phyloP scores from a whole-genome alignment of 2,888 invertebrate species.

The Resseliella maxima region DNA sequence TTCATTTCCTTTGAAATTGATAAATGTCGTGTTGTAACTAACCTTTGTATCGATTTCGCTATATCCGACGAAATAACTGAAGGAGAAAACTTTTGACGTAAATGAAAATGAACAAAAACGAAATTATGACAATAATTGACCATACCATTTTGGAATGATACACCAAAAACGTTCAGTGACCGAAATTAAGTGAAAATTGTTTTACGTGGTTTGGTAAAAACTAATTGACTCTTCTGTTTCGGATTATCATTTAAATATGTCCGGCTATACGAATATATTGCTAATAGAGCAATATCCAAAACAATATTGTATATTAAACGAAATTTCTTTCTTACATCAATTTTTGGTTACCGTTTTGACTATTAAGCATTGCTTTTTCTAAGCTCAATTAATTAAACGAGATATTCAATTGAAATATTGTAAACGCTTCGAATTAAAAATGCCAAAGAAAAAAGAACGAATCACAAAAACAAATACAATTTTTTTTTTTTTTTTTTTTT shows the following conservation, averaged over 20 bases:
- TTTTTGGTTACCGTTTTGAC: too few species aligned
- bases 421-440: neutral
- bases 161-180: neutral
- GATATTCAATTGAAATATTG: too few species aligned
- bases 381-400: too few species aligned
- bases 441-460: neutral
- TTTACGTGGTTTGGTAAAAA: neutral
- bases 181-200: neutral
- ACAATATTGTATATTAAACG: neutral
- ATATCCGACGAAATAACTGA: neutral
- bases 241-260: neutral
- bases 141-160: neutral
- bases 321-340: too few species aligned
- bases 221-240: neutral
- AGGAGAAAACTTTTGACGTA: neutral
- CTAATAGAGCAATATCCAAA: neutral
- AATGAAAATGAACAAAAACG: neutral
- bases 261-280: neutral
- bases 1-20: neutral
- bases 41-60: neutral
- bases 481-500: too few species aligned
- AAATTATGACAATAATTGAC: neutral
- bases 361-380: too few species aligned
- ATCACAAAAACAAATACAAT: neutral
- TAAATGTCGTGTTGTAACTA: constrained; percentile 36